Base-by-base conservation (phyloP, 2,888 invertebrate genomes). In the Eupithecia tripunctaria region DNA sequence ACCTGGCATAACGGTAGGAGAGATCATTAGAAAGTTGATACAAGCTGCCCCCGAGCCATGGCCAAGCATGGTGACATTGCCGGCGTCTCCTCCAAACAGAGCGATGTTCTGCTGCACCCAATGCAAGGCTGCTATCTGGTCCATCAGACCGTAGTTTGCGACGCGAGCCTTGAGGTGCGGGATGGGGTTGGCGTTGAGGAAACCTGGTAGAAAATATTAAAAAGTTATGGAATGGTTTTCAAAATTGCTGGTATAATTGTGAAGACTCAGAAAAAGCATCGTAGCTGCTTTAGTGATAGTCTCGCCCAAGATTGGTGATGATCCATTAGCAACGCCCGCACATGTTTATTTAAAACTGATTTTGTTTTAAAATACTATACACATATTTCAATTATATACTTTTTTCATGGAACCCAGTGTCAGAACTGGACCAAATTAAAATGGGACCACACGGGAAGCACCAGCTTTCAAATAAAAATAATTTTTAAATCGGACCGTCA, bases 21-120 rank as follows among this genome's bases (percentile, higher is more conserved):
- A 99, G 75, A 99, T 97, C 97, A 99, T 98, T 63, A 99, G 96
- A 86, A 99, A 98, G 91, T 99, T 99, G 80, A 99, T 99, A 87
- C 99, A 98, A 0, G 99, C 98, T 0, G 99, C 99, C 0, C 99
- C 99, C 1, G 98, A 98, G 0, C 99, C 99, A 86, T 99, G 99
- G 0, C 99, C 99, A 77, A 99, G 96, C 86, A 99, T 95, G 0
- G 99, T 99, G n/a, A 99, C 98, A 82, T 98, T 97, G 70, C 96
- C 96, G 0, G 98, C 97, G 90, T 99, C 99, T 0, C 99, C 99
- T 8, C 99, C 99, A 85, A 99, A 99, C 70, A 97, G 96, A 1
- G 96, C 98, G 74, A 99, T 98, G 89, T 99, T 99, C 88, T 98
- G 98, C 86, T 98, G 98, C 51, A 99, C 97, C 99, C 99, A 99